Percentiles rank a stretch among this genome's conserved stretches.
Conservation (phyloP, 2,797 vertebrate species). For the Darevskia nairensis region DNA sequence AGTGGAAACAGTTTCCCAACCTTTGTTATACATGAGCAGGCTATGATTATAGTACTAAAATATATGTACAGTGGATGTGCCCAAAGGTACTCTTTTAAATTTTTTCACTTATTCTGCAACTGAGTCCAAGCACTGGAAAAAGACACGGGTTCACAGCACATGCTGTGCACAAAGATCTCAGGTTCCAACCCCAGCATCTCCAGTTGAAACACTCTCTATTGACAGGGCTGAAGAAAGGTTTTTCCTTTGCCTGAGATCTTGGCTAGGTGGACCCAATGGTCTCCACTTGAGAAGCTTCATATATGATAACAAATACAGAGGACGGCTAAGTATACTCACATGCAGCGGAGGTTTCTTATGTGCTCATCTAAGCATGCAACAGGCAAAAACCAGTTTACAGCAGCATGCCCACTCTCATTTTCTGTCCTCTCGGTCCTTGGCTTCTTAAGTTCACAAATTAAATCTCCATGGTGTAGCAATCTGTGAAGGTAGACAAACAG, state of each 20-base stretch:
- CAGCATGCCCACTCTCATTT: neutral
- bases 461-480: neutral
- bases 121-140: too few relatives aligned
- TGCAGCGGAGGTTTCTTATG: neutral
- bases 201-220: neutral
- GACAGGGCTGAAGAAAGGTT: too few relatives aligned
- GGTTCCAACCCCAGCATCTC: neutral
- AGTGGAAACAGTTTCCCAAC: too few relatives aligned
- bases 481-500: neutral
- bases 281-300: neutral
- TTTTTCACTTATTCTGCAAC: too few relatives aligned
- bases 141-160: neutral
- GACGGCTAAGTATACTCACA: neutral
- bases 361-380: neutral
- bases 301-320: too few relatives aligned
- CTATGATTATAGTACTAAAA: neutral
- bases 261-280: neutral
- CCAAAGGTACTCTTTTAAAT: neutral
- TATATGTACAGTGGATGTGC: neutral
- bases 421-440: neutral
- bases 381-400: neutral
- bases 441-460: neutral
- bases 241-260: too few relatives aligned
- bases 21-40: too few relatives aligned
- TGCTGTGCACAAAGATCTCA: neutral